phyloP scores from a whole-genome alignment of 2,113 vertebrate species.

The Coryphaenoides rupestris region DNA sequence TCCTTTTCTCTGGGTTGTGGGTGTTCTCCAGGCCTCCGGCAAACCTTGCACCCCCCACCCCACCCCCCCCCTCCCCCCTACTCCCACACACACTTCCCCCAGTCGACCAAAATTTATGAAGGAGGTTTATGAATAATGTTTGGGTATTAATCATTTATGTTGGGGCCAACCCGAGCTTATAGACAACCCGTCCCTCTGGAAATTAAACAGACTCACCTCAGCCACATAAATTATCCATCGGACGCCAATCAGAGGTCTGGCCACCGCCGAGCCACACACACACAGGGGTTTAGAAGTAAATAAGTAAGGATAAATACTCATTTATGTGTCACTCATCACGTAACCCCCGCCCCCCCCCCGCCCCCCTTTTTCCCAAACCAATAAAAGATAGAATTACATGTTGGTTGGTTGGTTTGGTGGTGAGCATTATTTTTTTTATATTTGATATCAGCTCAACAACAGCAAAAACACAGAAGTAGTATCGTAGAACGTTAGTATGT shows the following conservation, averaged over 20 bases:
- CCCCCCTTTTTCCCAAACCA: too few relatives aligned
- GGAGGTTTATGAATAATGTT: conserved; percentile 64
- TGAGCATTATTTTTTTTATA: too few relatives aligned
- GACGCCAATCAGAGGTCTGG: conserved; percentile 29
- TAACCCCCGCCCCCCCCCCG: too few relatives aligned
- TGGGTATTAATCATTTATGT: conserved; percentile 65
- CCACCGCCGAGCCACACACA: not conserved
- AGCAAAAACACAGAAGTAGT: too few relatives aligned
- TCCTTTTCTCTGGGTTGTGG: too few relatives aligned
- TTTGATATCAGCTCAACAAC: too few relatives aligned
- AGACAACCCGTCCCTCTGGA: conserved; percentile 41
- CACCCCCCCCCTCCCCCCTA: not conserved
- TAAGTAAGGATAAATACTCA: conserved; percentile 1
- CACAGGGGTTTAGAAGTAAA: not conserved
- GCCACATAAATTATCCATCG: conserved; percentile 61
- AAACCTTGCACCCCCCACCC: too few relatives aligned
- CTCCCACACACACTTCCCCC: conserved; percentile 27
- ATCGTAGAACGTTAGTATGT: too few relatives aligned
- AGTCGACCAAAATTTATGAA: conserved; percentile 49
- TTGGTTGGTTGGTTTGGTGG: too few relatives aligned
- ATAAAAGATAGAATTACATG: too few relatives aligned
- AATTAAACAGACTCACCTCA: conserved; percentile 52
- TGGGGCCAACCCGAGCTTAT: conserved; percentile 40
- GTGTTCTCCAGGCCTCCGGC: too few relatives aligned
- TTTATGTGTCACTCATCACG: not conserved